Conservation (phyloP, 1,140 invertebrate genomes). For the Diachasma alloeum region DNA sequence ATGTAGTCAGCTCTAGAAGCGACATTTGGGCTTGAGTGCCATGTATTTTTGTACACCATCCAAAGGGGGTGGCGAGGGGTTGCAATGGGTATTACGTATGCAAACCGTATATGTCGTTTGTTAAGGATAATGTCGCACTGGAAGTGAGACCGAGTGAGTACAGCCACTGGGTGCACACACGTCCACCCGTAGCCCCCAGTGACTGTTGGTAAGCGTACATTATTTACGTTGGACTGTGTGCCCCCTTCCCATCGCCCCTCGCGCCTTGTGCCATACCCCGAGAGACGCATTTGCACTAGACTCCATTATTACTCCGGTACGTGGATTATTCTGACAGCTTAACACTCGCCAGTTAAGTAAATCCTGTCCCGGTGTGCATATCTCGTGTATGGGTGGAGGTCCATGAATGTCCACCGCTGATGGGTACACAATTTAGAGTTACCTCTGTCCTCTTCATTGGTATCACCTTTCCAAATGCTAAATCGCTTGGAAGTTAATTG, state of each 20-base stretch:
- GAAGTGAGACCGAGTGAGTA: conserved; percentile 14
- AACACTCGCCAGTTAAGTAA: conserved; percentile 56
- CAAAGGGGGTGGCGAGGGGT: neutral
- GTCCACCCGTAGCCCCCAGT: neutral
- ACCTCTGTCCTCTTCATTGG: neutral
- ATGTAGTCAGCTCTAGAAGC: neutral
- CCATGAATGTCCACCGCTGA: neutral
- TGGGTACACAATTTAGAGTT: neutral
- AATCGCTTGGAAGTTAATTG: too few species aligned
- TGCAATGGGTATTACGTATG: conserved; percentile 32
- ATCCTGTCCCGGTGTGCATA: conserved; percentile 43
- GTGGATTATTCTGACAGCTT: conserved; percentile 57
- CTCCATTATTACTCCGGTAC: conserved; percentile 52
- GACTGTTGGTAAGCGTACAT: conserved; percentile 30
- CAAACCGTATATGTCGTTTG: conserved; percentile 36
- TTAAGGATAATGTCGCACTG: conserved; percentile 31
- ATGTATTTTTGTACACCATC: conserved; percentile 20
- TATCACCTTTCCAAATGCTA: too few species aligned
- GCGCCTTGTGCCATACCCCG: neutral
- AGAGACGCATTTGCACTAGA: conserved; percentile 50
- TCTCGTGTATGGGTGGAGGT: neutral
- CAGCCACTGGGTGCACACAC: neutral
- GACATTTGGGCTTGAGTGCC: conserved; percentile 4
- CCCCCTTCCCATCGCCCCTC: neutral
- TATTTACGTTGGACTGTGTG: conserved; percentile 29